Evolutionary conservation across 2,888 invertebrate species (phyloP).

Genomic region (Anorthoa munda): DNA sequence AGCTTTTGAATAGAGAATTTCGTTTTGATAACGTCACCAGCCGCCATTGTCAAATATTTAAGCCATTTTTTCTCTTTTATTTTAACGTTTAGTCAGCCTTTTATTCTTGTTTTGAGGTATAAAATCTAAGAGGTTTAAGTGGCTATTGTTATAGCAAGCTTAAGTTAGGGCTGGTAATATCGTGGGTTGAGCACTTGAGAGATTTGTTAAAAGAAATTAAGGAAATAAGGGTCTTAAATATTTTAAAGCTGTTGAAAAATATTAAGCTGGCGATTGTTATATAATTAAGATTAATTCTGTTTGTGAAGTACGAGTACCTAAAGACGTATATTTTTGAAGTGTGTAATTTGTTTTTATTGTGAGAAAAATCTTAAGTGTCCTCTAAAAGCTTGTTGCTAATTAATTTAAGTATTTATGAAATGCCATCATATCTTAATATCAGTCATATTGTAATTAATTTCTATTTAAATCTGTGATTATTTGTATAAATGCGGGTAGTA

Average conservation of each 20-base stretch:
- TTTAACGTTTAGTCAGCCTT: slow-evolving; percentile 13
- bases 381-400: slow-evolving; percentile 50
- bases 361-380: no score
- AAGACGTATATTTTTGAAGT: not conserved
- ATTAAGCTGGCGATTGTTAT: slow-evolving; percentile 5
- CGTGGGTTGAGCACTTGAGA: not conserved
- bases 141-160: slow-evolving; percentile 28
- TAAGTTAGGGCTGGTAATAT: not conserved
- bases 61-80: slow-evolving; percentile 15
- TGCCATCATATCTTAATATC: slow-evolving; percentile 57
- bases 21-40: slow-evolving; percentile 5
- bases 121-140: slow-evolving; percentile 11
- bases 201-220: not conserved
- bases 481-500: slow-evolving; percentile 63
- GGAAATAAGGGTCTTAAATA: not conserved
- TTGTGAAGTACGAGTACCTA: not conserved
- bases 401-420: slow-evolving; percentile 18
- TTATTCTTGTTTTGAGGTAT: slow-evolving; percentile 28
- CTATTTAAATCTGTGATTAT: slow-evolving; percentile 61
- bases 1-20: slow-evolving; percentile 25
- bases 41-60: slow-evolving; percentile 31
- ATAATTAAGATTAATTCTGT: not conserved
- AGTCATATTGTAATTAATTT: slow-evolving; percentile 62
- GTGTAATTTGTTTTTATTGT: no score
- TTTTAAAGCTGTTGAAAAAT: not conserved